Conservation (phyloP, 2,888 invertebrate genomes). For the Seladonia tumulorum region DNA sequence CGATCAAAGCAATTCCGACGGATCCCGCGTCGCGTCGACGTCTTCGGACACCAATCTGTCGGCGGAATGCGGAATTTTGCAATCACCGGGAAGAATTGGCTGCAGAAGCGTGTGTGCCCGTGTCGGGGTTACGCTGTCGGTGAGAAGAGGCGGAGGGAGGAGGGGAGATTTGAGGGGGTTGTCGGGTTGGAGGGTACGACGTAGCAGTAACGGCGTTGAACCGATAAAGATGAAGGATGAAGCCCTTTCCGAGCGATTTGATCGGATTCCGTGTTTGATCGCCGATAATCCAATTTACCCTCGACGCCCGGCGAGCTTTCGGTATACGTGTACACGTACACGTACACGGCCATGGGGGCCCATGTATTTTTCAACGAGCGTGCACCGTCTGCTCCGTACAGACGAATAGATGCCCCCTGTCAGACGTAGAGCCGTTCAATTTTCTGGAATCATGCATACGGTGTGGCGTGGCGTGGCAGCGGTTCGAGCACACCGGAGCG, state of each 20-base stretch:
- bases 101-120: background rate
- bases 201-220: conserved; percentile 52
- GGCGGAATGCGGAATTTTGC: conserved; percentile 51
- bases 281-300: conserved; percentile 78
- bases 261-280: conserved; percentile 78
- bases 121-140: background rate
- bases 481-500: background rate
- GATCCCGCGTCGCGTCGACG: background rate
- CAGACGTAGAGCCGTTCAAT: conserved; percentile 65
- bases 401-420: conserved; percentile 60
- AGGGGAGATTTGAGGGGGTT: background rate
- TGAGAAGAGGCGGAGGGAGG: background rate
- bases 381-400: conserved; percentile 55
- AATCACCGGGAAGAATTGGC: conserved; percentile 55
- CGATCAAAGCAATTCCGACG: conserved; percentile 42
- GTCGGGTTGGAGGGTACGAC: background rate
- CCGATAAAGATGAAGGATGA: conserved; percentile 72
- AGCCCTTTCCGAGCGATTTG: conserved; percentile 78
- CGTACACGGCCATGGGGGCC: conserved; percentile 16
- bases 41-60: conserved; percentile 33
- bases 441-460: conserved; percentile 68
- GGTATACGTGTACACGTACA: conserved; percentile 29
- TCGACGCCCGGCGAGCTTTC: conserved; percentile 65
- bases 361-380: conserved; percentile 69
- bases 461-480: conserved; percentile 13